These are phyloP conservation scores for Cistogaster globosa DNA, from an alignment of 2,888 invertebrate genomes.

Conservation along the genomic window DNA sequence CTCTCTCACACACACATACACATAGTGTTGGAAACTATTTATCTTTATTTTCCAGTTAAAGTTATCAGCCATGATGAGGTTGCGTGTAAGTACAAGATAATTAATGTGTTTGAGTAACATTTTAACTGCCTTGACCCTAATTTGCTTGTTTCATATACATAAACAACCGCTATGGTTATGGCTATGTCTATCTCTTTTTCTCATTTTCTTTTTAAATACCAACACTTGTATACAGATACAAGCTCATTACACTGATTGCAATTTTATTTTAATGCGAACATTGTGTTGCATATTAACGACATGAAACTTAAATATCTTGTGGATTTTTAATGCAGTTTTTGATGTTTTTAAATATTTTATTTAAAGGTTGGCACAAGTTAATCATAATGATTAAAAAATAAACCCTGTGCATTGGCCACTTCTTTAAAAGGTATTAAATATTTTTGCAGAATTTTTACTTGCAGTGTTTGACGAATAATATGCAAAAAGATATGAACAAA, in stretches of 20 bases:
- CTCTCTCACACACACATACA: neutral
- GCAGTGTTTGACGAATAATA: too few species aligned
- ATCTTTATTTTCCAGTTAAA: constrained; percentile 51
- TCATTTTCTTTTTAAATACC: neutral
- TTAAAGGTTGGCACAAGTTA: too few species aligned
- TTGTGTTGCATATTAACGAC: constrained; percentile 34
- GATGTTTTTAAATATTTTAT: constrained; percentile 2
- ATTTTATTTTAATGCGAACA: constrained; percentile 17
- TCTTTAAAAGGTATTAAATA: too few species aligned
- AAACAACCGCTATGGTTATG: neutral
- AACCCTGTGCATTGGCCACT: too few species aligned
- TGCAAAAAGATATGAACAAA: too few species aligned
- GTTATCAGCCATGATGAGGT: constrained; percentile 24
- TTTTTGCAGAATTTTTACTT: too few species aligned
- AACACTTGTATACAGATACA: neutral
- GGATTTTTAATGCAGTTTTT: constrained; percentile 5
- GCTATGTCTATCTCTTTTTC: neutral
- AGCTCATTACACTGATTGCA: constrained; percentile 43
- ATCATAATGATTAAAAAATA: too few species aligned
- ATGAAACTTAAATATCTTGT: constrained; percentile 17
- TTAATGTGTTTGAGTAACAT: constrained; percentile 30
- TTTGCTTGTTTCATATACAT: constrained; percentile 52
- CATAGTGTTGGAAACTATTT: neutral
- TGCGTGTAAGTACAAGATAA: constrained; percentile 27
- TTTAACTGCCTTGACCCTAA: constrained; percentile 70